Base-by-base conservation (phyloP, 2,888 invertebrate genomes). In the Dicranocentrus wangi region DNA sequence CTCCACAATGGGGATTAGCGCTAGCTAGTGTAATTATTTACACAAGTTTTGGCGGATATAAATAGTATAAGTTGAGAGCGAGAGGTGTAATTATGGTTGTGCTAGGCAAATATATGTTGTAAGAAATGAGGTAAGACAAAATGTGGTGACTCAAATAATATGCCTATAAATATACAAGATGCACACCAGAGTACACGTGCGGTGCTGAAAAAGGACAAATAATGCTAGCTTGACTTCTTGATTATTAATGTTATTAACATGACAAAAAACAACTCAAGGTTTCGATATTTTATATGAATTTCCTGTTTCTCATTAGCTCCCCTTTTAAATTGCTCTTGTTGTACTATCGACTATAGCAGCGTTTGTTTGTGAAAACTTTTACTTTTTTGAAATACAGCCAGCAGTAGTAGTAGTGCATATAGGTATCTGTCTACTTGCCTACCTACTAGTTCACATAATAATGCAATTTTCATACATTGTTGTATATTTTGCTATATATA, bases 231-330 rank as follows among this genome's bases (percentile, higher is more conserved):
- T n/a, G n/a, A n/a, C n/a, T n/a, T n/a, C 47, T 60, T 60, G 60
- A 60, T 60, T 28, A 60, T 28, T 5, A 32, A n/a, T n/a, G n/a
- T 60, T n/a, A 60, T 60, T 60, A 60, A n/a, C 23, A 17, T 32
- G 60, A 60, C 60, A 60, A 60, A 53, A 53, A 65, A 53, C n/a
- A 61, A 61, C 68, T 68, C 68, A 68, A 68, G 68, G 68, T 68
- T 68, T 68, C 68, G 19, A 51, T n/a, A n/a, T 27, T 51, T 68
- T 68, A n/a, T n/a, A 68, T 19, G 68, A 68, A 51, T 68, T 68
- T 68, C 68, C 53, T 68, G 51, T 68, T 68, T 68, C 51, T 68
- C 68, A 68, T 68, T 68, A 68, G 60, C 8, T 15, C 28, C 27
- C 5, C 2, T 28, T 60, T 28, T 60, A 17, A 25, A 55, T 55